Conservation (phyloP, 2,797 vertebrate species). For the Myotis myotis region DNA sequence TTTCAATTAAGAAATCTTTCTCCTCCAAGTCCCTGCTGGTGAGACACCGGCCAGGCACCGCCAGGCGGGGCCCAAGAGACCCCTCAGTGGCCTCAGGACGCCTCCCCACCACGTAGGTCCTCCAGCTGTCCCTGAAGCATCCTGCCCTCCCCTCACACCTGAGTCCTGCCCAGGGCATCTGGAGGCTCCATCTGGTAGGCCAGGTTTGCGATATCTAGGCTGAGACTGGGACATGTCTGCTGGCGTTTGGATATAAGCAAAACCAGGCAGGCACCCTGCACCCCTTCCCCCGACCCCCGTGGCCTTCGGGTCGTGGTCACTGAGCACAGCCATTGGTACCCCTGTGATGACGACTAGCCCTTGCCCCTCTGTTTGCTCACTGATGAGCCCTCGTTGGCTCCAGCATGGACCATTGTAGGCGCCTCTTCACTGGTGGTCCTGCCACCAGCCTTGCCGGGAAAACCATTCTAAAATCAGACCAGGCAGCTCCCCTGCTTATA, state of each 20-base stretch:
- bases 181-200: not conserved
- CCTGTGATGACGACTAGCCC: not conserved
- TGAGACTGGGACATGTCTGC: not conserved
- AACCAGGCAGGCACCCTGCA: not conserved
- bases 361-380: not conserved
- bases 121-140: not conserved
- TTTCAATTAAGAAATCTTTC: not conserved
- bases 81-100: not conserved
- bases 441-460: not conserved
- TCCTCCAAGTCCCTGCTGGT: not conserved
- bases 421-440: not conserved
- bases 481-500: not conserved
- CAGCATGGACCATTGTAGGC: not conserved
- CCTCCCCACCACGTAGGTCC: not conserved
- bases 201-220: not conserved
- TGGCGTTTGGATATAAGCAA: not conserved
- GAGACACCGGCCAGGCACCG: not conserved
- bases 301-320: not conserved
- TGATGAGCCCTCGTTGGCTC: not conserved
- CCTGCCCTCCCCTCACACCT: not conserved
- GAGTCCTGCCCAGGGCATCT: not conserved
- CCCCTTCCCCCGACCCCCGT: no score
- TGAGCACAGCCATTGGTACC: not conserved
- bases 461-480: not conserved
- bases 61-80: not conserved